Evolutionary conservation across 2,113 vertebrate genomes (phyloP).

Genomic region (Coracopsis vasa): DNA sequence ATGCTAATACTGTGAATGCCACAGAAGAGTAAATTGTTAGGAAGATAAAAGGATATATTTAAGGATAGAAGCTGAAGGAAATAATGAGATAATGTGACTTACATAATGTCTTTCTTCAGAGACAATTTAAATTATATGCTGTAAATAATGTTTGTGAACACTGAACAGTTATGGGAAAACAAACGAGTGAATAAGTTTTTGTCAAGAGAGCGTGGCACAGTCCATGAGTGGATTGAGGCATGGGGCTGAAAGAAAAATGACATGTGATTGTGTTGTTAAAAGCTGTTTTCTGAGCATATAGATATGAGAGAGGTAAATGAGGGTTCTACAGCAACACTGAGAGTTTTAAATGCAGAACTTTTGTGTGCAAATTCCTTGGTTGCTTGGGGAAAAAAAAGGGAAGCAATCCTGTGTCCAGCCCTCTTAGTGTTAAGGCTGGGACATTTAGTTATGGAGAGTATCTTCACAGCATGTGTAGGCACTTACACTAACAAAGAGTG

Average conservation of each 20-base stretch:
- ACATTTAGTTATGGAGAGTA: background rate
- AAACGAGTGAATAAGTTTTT: background rate
- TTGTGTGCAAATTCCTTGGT: background rate
- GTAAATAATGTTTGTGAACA: background rate
- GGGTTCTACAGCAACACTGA: fast-evolving
- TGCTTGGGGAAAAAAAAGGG: background rate
- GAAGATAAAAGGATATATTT: background rate
- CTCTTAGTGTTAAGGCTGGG: background rate
- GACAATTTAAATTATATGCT: background rate
- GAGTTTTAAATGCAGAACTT: fast-evolving
- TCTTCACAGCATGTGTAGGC: background rate
- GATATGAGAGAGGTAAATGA: background rate
- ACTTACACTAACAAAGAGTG: background rate
- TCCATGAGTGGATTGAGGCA: background rate
- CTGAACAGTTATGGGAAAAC: background rate
- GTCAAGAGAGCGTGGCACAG: background rate
- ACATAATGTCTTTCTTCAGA: background rate
- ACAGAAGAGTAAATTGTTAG: background rate
- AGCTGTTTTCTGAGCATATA: background rate
- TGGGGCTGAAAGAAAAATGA: background rate
- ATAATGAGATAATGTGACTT: background rate
- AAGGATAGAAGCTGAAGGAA: background rate
- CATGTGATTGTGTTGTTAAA: background rate
- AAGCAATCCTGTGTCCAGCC: background rate
- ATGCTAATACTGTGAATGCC: background rate